Evolutionary conservation across 2,888 invertebrate genomes (phyloP).

Genomic region (Yponomeuta plumbellus): DNA sequence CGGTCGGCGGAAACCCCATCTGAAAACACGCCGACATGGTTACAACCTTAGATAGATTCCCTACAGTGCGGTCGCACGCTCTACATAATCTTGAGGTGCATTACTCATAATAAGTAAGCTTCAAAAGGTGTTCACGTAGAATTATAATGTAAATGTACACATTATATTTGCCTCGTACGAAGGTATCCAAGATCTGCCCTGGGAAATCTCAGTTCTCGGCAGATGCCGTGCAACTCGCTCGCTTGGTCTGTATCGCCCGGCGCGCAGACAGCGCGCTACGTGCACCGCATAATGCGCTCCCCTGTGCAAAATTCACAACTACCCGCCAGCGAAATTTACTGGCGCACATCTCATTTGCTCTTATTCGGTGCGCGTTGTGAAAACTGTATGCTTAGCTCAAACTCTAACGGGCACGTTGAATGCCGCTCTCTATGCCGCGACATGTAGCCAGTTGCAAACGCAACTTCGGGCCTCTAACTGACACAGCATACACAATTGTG

Average conservation of each 20-base stretch:
- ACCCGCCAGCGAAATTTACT: conserved; percentile 66
- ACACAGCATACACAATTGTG: neutral
- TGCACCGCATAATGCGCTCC: conserved; percentile 70
- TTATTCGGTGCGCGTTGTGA: conserved; percentile 49
- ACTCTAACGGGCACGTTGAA: conserved; percentile 13
- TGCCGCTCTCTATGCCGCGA: neutral
- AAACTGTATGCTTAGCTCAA: conserved; percentile 36
- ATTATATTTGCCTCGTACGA: too few species aligned
- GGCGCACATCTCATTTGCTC: conserved; percentile 69
- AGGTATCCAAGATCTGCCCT: too few species aligned
- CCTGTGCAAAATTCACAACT: conserved; percentile 72
- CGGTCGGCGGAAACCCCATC: too few species aligned
- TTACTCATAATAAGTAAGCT: too few species aligned
- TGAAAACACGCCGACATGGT: too few species aligned
- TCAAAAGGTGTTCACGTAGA: too few species aligned
- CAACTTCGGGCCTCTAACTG: neutral
- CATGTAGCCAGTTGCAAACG: neutral
- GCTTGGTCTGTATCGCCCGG: conserved; percentile 32
- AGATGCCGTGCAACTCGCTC: conserved; percentile 37
- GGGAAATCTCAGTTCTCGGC: conserved; percentile 22
- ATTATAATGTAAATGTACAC: too few species aligned
- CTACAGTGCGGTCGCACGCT: too few species aligned
- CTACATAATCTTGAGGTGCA: too few species aligned
- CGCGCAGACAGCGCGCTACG: conserved; percentile 64
- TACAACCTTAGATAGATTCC: too few species aligned